Evolutionary conservation across 2,113 vertebrate genomes (phyloP), one percentile per base, ranked within the genome.

Genomic region (Chamaea fasciata): DNA sequence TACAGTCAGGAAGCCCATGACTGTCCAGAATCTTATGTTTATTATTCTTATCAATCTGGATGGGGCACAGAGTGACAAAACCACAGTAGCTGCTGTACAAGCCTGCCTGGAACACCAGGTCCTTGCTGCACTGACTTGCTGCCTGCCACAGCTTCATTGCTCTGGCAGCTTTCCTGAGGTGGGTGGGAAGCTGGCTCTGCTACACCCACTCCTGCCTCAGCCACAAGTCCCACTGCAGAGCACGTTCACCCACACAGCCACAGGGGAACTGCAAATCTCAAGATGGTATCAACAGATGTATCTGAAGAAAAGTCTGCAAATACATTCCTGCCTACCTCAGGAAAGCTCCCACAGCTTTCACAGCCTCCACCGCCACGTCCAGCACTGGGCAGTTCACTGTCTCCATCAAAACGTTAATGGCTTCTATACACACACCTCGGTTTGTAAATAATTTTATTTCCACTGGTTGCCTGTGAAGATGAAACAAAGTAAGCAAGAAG

Each of bases 401-500:
- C 85, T 97, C 97, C 57, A 94, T 86, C 65, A 99, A 96, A 68
- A 98, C 98, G 92, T 96, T 95, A 55, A 98, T 95, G 26, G 98
- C 98, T 21, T 98, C 97, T 76, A 95, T 92, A 92, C 98, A 99
- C 17, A 97, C 97, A 47, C 97, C 86, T 52, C 94, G 92, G 73
- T 97, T 98, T 69, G 98, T 97, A 92, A 99, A 99, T 76, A 99
- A 96, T 62, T 97, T 98, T 63, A 99, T 98, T 84, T 98, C 98
- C 50, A 95, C 91, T 1, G 99, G 99, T 89, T 99, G 99, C 92
- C 99, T 99, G 93, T 5, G 5, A 96, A 90, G 70, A 46, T 17
- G 12, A 70, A 90, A 95, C 18, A 82, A 33, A 91, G 33, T 2
- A 30, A 96, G 16, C 24, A 71, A 64, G 63, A 33, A 89, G 19